These are phyloP conservation scores for Plodia interpunctella DNA, from an alignment of 1,140 invertebrate genomes.

Conservation along the genomic window DNA sequence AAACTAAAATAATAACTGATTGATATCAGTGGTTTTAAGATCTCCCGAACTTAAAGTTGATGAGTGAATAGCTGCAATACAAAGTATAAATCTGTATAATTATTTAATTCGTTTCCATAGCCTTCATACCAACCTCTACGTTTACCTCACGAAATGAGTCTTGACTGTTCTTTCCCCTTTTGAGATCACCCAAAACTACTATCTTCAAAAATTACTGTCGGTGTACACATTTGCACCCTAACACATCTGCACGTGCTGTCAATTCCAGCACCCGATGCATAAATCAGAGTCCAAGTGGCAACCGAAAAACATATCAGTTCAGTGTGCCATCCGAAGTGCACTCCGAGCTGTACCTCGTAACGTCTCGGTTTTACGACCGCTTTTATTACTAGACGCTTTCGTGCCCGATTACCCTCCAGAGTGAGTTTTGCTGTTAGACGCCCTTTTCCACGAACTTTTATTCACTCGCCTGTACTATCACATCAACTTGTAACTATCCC, in stretches of 20 bases:
- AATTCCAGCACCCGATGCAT: constrained; percentile 46
- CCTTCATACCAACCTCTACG: too few relatives aligned
- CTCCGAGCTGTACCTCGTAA: constrained; percentile 57
- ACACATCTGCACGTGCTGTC: constrained; percentile 28
- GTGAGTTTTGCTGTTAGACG: constrained; percentile 72
- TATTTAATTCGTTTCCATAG: too few relatives aligned
- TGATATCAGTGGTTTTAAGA: too few relatives aligned
- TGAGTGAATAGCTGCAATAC: too few relatives aligned
- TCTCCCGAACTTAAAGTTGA: too few relatives aligned
- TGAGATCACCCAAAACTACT: too few relatives aligned
- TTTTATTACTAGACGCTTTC: constrained; percentile 75
- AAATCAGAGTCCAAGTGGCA: constrained; percentile 43
- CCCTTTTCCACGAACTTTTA: constrained; percentile 43
- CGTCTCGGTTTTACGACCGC: constrained; percentile 72
- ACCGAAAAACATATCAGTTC: constrained; percentile 61
- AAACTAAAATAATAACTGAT: too few relatives aligned
- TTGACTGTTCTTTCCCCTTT: too few relatives aligned
- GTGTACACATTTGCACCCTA: constrained; percentile 1
- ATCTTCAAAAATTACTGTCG: too few relatives aligned
- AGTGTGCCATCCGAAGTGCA: constrained; percentile 66
- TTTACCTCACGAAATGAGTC: too few relatives aligned
- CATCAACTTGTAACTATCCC: constrained; percentile 21
- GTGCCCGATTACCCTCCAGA: constrained; percentile 72
- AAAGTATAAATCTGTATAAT: too few relatives aligned
- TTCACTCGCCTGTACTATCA: constrained; percentile 16